phyloP scores from a whole-genome alignment of 2,113 vertebrate genomes.

The Tyrannus savana region DNA sequence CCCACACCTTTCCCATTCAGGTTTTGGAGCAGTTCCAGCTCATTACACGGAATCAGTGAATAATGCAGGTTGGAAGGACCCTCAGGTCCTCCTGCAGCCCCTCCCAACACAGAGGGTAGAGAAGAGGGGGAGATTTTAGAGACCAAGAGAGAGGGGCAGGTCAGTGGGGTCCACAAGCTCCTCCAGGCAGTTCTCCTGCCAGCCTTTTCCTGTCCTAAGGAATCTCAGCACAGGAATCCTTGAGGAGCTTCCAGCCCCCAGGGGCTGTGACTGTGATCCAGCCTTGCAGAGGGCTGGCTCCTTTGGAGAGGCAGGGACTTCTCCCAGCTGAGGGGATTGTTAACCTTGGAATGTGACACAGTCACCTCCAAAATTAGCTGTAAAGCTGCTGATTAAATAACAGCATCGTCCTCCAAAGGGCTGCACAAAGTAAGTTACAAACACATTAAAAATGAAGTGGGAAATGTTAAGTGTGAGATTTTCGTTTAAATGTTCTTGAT shows the following conservation, averaged over 20 bases:
- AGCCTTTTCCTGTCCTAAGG: not conserved
- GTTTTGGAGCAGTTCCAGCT: not conserved
- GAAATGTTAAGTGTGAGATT: not conserved
- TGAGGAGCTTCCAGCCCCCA: not conserved
- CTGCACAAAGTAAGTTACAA: not conserved
- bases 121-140: not conserved
- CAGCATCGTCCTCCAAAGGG: not conserved
- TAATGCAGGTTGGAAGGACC: not conserved
- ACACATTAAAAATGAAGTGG: not conserved
- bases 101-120: not conserved
- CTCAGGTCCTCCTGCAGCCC: not conserved
- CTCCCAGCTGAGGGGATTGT: not conserved
- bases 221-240: not conserved
- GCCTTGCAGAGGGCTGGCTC: not conserved
- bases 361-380: not conserved
- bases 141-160: not conserved
- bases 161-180: not conserved
- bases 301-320: not conserved
- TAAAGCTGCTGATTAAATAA: not conserved
- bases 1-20: slow-evolving; percentile 21
- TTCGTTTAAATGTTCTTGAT: not conserved
- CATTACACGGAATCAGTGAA: not conserved
- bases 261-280: not conserved
- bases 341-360: not conserved
- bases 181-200: not conserved